Percentiles rank a stretch among this genome's conserved stretches.
Evolutionary conservation across 2,113 vertebrate genomes (phyloP).

Genomic region (Monarcha castaneiventris): DNA sequence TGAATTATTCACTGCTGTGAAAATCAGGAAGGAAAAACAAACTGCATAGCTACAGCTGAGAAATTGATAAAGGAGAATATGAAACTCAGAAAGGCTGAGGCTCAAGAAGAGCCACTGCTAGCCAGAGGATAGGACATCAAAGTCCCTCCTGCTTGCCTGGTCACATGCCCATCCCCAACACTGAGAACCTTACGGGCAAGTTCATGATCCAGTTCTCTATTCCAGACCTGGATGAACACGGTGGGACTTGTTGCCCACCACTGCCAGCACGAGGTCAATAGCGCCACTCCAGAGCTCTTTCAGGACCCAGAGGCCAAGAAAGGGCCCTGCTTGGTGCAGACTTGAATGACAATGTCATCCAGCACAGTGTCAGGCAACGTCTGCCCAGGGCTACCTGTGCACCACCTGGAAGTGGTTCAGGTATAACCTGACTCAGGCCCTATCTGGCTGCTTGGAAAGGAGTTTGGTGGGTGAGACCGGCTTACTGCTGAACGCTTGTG

Average conservation of each 20-base stretch:
- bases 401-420: not conserved
- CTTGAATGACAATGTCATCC: not conserved
- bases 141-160: not conserved
- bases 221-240: not conserved
- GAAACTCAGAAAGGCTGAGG: not conserved
- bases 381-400: not conserved
- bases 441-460: not conserved
- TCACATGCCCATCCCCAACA: not conserved
- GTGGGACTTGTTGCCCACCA: not conserved
- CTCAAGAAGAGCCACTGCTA: not conserved
- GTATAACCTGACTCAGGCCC: not conserved
- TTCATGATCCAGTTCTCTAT: not conserved
- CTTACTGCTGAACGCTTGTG: not conserved
- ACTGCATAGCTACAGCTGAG: not conserved
- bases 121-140: not conserved
- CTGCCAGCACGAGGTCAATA: not conserved
- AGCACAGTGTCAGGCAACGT: not conserved
- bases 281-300: not conserved
- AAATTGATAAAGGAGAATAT: not conserved
- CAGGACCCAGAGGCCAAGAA: not conserved
- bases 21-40: not conserved
- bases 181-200: not conserved
- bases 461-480: constrained; percentile 5
- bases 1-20: not conserved
- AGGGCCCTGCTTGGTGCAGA: not conserved